phyloP scores from a whole-genome alignment of 1,140 invertebrate genomes.

The Cherax destructor region DNA sequence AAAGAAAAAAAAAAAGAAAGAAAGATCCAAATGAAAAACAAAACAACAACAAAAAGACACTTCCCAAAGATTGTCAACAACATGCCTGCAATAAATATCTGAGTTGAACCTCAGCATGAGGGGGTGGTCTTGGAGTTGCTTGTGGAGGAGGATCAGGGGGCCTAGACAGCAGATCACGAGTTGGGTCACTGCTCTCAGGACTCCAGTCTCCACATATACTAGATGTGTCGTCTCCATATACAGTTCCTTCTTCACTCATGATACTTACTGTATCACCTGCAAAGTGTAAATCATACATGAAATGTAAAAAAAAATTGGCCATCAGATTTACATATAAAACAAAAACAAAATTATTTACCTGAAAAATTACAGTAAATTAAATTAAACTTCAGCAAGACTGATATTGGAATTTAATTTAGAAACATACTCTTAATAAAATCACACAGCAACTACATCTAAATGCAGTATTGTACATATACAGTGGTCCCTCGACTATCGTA shows the following conservation, averaged over 20 bases:
- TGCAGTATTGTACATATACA: too few species aligned
- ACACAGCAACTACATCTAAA: too few species aligned
- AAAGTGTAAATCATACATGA: background rate
- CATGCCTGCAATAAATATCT: constrained; percentile 70
- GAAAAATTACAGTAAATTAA: too few species aligned
- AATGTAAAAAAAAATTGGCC: background rate
- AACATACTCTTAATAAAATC: too few species aligned
- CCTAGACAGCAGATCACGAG: constrained; percentile 60
- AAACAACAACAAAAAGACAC: too few species aligned
- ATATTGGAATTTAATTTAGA: too few species aligned
- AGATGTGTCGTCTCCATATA: constrained; percentile 67
- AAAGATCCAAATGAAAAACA: too few species aligned
- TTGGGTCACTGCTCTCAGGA: constrained; percentile 54
- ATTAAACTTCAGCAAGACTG: too few species aligned
- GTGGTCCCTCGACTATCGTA: too few species aligned
- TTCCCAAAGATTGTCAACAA: background rate
- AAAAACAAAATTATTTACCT: too few species aligned
- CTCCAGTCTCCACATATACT: constrained; percentile 68
- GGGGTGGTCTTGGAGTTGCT: constrained; percentile 62
- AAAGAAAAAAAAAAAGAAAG: too few species aligned
- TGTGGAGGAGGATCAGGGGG: constrained; percentile 69
- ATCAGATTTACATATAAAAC: background rate
- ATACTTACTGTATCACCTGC: constrained; percentile 72
- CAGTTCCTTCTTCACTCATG: constrained; percentile 73
- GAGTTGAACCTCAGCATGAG: constrained; percentile 70